phyloP scores from a whole-genome alignment of 2,888 invertebrate species.

The Megaustenia siamemsis region DNA sequence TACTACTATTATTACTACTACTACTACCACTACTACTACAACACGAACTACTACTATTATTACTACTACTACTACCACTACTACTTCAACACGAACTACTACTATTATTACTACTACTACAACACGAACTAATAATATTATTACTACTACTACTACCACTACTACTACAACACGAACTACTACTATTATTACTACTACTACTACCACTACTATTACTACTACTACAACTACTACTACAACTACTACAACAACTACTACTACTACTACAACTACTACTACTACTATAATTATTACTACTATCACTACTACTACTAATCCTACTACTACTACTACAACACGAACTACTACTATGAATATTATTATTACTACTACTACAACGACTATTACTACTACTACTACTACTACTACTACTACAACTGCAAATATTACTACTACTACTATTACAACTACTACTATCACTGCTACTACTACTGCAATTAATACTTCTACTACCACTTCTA shows the following conservation, averaged over 20 bases:
- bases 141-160: no score
- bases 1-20: conserved; percentile 2
- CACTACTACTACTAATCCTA: not conserved
- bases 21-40: no score
- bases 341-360: not conserved
- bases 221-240: conserved; percentile 31
- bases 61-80: no score
- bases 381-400: conserved; percentile 16
- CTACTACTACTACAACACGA: not conserved
- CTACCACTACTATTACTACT: no score
- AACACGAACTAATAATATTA: no score
- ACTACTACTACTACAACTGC: not conserved
- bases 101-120: no score
- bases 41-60: no score
- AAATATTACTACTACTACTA: conserved; percentile 19
- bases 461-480: conserved; percentile 5
- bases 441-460: conserved; percentile 28
- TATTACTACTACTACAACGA: conserved; percentile 7
- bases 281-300: not conserved
- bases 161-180: no score
- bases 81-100: no score
- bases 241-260: conserved; percentile 28
- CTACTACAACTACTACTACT: conserved; percentile 30
- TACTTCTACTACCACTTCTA: conserved; percentile 15
- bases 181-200: no score